phyloP scores from a whole-genome alignment of 2,797 vertebrate species.

The Pseudomugil gertrudae region DNA sequence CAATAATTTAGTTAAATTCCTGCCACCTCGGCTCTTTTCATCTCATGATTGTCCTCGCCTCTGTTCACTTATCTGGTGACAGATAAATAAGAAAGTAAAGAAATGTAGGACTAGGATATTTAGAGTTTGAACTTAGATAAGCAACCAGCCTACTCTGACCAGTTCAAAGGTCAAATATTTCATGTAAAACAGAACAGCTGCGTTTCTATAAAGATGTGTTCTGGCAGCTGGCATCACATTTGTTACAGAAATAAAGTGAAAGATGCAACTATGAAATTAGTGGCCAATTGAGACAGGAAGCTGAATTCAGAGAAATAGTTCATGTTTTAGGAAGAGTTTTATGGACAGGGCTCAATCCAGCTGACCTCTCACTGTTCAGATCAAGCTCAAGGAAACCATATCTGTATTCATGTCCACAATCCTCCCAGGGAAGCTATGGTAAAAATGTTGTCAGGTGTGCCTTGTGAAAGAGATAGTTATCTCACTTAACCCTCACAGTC shows the following conservation, averaged over 20 bases:
- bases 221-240: too few relatives aligned
- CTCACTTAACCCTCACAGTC: background rate
- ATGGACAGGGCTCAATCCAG: background rate
- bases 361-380: background rate
- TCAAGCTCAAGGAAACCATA: background rate
- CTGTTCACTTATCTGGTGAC: background rate
- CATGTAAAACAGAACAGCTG: background rate
- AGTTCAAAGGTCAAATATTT: background rate
- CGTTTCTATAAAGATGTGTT: too few relatives aligned
- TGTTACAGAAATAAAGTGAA: too few relatives aligned
- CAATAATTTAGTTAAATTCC: background rate
- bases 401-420: background rate
- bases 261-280: too few relatives aligned
- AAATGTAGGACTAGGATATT: background rate
- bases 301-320: background rate
- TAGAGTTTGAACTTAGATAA: too few relatives aligned
- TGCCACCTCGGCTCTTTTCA: background rate
- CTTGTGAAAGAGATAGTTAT: background rate
- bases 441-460: background rate
- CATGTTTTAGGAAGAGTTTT: background rate
- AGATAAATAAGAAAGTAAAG: background rate
- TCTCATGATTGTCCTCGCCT: background rate
- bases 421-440: background rate
- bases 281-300: background rate
- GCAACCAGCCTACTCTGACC: too few relatives aligned